Percentiles rank a stretch among this genome's conserved stretches.
Evolutionary conservation across 2,113 vertebrate genomes (phyloP).

Genomic region (Leucopternis melanops): DNA sequence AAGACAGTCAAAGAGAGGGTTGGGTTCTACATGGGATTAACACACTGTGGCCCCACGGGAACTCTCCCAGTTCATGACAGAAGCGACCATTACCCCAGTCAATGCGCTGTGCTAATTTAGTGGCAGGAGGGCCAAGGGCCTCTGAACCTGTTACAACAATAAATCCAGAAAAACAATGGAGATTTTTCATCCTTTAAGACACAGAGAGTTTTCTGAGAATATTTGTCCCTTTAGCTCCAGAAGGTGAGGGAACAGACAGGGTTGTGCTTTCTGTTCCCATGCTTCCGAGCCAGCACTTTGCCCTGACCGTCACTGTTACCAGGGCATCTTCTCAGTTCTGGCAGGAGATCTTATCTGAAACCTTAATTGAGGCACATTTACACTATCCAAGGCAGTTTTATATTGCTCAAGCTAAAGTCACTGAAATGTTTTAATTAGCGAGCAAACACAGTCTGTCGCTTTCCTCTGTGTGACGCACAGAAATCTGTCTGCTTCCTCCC

Average conservation of each 20-base stretch:
- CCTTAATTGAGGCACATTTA: slow-evolving; percentile 1
- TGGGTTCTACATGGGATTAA: not conserved
- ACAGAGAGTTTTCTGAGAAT: not conserved
- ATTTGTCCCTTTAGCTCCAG: not conserved
- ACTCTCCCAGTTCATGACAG: not conserved
- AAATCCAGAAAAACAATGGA: not conserved
- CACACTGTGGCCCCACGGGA: not conserved
- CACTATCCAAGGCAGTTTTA: slow-evolving; percentile 10
- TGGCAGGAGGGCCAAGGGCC: not conserved
- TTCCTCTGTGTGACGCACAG: slow-evolving; percentile 4
- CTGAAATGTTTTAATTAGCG: slow-evolving; percentile 44
- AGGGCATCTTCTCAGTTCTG: not conserved
- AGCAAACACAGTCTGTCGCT: slow-evolving; percentile 42
- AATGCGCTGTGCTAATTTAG: not conserved
- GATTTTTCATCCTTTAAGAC: not conserved
- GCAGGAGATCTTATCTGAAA: not conserved
- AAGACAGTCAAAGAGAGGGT: not conserved
- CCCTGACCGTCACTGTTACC: not conserved
- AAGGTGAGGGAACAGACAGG: not conserved
- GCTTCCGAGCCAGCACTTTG: not conserved
- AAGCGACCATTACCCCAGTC: not conserved
- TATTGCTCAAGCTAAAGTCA: slow-evolving; percentile 15
- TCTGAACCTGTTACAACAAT: not conserved
- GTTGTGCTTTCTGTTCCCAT: not conserved
- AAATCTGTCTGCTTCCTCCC: slow-evolving; percentile 34